Evolutionary conservation across 2,888 invertebrate genomes (phyloP).

Genomic region (Autographa pulchrina): DNA sequence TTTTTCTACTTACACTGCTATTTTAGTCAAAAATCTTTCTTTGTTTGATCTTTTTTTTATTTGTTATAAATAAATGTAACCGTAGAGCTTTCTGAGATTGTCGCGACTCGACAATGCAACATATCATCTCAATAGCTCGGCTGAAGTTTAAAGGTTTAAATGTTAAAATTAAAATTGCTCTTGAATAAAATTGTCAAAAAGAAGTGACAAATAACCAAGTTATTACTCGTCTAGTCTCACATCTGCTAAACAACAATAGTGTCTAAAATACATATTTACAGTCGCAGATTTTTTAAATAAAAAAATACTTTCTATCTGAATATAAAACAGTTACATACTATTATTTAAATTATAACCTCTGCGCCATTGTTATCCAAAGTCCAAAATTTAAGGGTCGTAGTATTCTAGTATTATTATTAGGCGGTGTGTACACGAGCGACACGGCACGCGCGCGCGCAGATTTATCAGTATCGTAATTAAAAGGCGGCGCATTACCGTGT

Average conservation of each 20-base stretch:
- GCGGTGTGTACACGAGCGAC: conserved; percentile 76
- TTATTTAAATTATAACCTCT: conserved; percentile 29
- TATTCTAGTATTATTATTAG: conserved; percentile 69
- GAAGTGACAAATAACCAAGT: no score
- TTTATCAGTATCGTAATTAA: conserved; percentile 88
- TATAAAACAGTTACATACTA: conserved; percentile 14
- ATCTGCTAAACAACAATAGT: background rate
- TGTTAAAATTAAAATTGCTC: no score
- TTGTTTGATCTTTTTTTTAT: no score
- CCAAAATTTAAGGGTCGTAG: conserved; percentile 40
- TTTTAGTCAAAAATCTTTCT: no score
- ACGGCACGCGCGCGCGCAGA: conserved; percentile 84
- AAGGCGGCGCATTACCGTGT: conserved; percentile 86
- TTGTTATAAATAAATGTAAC: no score
- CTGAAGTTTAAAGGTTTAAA: no score
- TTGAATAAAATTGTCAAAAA: no score
- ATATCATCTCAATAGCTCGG: no score
- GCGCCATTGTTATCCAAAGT: conserved; percentile 36
- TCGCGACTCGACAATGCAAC: no score
- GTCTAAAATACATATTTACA: background rate
- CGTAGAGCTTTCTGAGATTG: no score
- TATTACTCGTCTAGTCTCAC: background rate
- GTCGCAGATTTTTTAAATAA: background rate
- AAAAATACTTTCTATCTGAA: background rate
- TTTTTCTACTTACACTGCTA: no score